These are phyloP conservation scores for Chaetorhynchus papuensis DNA, from an alignment of 2,113 vertebrate species.

Conservation along the genomic window DNA sequence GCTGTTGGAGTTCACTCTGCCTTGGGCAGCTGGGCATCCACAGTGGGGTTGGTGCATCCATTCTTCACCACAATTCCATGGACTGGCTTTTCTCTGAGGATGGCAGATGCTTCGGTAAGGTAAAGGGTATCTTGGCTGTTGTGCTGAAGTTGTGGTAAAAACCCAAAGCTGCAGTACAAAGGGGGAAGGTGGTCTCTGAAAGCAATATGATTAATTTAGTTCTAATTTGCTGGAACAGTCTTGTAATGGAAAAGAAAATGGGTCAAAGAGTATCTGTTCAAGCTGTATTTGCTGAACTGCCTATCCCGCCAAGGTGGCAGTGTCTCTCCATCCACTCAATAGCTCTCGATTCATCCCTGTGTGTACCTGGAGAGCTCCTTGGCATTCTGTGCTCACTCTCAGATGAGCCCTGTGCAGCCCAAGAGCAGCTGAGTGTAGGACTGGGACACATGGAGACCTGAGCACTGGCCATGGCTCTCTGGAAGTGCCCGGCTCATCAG, in stretches of 20 bases:
- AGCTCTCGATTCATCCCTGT: fast-evolving
- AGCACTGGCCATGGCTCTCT: not conserved
- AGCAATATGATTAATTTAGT: not conserved
- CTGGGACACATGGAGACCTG: fast-evolving
- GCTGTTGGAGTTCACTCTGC: not conserved
- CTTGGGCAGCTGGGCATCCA: not conserved
- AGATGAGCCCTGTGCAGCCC: not conserved
- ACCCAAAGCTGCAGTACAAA: not conserved
- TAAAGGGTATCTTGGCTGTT: not conserved
- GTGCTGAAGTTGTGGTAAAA: not conserved
- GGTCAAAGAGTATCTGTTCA: not conserved
- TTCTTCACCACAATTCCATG: not conserved
- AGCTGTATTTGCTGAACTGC: not conserved
- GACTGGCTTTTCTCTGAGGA: not conserved
- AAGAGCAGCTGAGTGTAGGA: not conserved
- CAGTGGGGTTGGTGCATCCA: not conserved
- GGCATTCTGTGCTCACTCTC: not conserved
- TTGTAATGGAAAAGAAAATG: not conserved
- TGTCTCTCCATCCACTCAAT: not conserved
- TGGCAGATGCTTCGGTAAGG: not conserved
- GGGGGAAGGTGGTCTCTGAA: not conserved
- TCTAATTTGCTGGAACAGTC: not conserved
- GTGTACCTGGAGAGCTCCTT: not conserved
- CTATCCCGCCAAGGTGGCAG: not conserved
- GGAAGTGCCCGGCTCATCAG: not conserved